Evolutionary conservation across 1,140 invertebrate genomes (phyloP).

Genomic region (Bombus confusus): DNA sequence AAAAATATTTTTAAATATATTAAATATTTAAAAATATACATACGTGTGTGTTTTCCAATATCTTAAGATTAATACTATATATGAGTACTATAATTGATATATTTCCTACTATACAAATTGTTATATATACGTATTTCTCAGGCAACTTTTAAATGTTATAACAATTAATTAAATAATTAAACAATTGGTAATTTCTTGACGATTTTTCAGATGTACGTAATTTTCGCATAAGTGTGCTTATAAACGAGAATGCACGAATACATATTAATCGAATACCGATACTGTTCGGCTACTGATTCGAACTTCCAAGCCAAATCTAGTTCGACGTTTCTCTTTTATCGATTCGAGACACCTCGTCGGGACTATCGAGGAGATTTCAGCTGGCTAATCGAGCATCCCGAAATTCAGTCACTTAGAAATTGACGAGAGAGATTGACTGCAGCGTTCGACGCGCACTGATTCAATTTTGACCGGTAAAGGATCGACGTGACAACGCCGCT

Average conservation of each 20-base stretch:
- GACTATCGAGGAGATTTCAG: slow-evolving; percentile 42
- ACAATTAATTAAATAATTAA: too few relatives aligned
- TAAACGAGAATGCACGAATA: not conserved
- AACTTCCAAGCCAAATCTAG: not conserved
- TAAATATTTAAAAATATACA: too few relatives aligned
- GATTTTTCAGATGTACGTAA: not conserved
- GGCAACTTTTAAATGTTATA: not conserved
- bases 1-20: too few relatives aligned
- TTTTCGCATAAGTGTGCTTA: not conserved
- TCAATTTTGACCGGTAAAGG: slow-evolving; percentile 58
- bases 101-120: not conserved
- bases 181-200: not conserved
- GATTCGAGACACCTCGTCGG: not conserved
- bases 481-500: slow-evolving; percentile 20
- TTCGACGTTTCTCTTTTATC: slow-evolving; percentile 26
- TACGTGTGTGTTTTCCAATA: not conserved
- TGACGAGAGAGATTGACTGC: slow-evolving; percentile 64
- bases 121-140: not conserved
- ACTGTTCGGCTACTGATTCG: not conserved
- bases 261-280: not conserved
- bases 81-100: not conserved
- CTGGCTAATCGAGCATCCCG: slow-evolving; percentile 55
- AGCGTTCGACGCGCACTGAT: slow-evolving; percentile 54
- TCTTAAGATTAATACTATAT: not conserved
- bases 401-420: slow-evolving; percentile 67